Percentiles rank a stretch among this genome's conserved stretches.
phyloP scores from a whole-genome alignment of 2,797 vertebrate species.

The Tachyglossus aculeatus region DNA sequence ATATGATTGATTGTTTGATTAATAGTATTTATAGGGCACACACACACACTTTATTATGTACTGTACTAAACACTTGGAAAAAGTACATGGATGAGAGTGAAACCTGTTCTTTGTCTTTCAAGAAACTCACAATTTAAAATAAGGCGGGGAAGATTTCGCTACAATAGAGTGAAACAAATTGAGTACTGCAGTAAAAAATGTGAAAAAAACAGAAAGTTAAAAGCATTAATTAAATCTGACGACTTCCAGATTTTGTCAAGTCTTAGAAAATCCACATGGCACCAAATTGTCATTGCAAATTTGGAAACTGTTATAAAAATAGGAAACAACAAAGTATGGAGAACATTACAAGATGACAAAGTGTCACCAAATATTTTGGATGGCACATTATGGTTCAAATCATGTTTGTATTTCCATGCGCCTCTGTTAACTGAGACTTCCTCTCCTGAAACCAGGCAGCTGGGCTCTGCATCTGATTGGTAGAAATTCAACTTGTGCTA shows the following conservation, averaged over 20 bases:
- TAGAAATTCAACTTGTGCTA: neutral
- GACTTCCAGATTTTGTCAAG: constrained; percentile 35
- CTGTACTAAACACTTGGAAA: too few relatives aligned
- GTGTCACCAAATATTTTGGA: neutral
- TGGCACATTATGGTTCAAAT: neutral
- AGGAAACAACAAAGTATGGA: neutral
- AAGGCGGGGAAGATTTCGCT: constrained; percentile 47
- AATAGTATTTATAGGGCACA: too few relatives aligned
- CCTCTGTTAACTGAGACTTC: neutral
- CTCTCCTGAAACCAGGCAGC: neutral
- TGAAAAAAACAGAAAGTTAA: constrained; percentile 58
- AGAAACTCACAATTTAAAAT: constrained; percentile 12
- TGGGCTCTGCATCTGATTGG: neutral
- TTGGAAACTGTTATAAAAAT: constrained; percentile 1
- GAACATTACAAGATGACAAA: neutral
- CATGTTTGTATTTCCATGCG: neutral
- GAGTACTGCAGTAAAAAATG: constrained; percentile 56
- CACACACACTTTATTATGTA: too few relatives aligned
- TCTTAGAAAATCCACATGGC: constrained; percentile 45
- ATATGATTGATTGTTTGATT: too few relatives aligned
- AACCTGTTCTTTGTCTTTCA: constrained; percentile 14
- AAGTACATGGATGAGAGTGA: constrained; percentile 52
- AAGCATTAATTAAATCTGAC: constrained; percentile 54
- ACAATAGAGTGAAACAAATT: too few relatives aligned
- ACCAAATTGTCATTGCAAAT: constrained; percentile 4